Evolutionary conservation across 2,888 invertebrate genomes (phyloP), one percentile per base, ranked within the genome.

Genomic region (Erpobdella octoculata): DNA sequence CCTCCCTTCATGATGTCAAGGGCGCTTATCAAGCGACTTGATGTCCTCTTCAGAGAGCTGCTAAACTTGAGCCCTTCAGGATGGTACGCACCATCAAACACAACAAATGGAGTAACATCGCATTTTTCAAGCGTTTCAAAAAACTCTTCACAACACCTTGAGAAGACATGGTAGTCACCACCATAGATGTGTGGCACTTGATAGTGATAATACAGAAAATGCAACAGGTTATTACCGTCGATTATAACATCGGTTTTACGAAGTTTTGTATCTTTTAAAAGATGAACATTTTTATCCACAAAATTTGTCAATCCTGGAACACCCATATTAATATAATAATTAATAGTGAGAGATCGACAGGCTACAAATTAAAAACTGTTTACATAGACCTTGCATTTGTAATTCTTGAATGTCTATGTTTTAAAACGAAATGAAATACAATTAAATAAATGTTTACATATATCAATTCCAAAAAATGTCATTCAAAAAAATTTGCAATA

Each of bases 251-350:
- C 48, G 9, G 78, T 78, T 72, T 81, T 75, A 72, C 78, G 79
- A 4, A 83, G 78, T 35, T 77, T 76, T 48, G 77, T 74, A 53
- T 79, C 78, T 36, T 75, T 74, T 62, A 92, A 84, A 4, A 82
- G 21, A 21, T 46, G 74, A 8, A 78, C 77, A 74, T 81, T 79
- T 33, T 76, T 76, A 71, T 82, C 81, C 9, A 83, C 78, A 72
- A 82, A 82, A 0, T 91, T 89, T 18, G 92, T 91, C 73, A 94
- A 85, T 48, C 93, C 93, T 71, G 88, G 86, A 6, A 94, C 89
- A 12, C 94, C 93, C 93, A 93, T 91, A 28, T 28, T 8, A 18
- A 31, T 33, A 28, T n/a, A 33, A 62, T 62, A 8, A 62, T 31
- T 31, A 33, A n/a, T n/a, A n/a, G n/a, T n/a, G n/a, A n/a, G n/a